Base-by-base conservation (phyloP, 2,113 vertebrate genomes). In the Neodontobutis hainanensis region DNA sequence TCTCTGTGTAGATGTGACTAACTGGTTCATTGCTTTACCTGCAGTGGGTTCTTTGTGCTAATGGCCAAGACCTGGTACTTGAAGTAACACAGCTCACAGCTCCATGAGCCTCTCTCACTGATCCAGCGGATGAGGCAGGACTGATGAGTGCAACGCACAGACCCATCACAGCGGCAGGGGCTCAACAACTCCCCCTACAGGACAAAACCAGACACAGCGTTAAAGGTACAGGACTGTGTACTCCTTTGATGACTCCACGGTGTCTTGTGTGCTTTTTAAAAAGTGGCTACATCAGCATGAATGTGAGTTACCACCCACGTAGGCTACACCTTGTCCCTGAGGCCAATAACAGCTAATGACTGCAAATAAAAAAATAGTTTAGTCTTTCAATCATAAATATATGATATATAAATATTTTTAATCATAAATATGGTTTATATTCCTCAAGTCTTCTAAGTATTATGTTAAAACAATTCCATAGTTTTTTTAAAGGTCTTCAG, bases 61-160 rank as follows among this genome's bases (percentile, higher is more conserved):
- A 95, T 94, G 16, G 94, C 93, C 85, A 94, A 81, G 65, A 95
- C 94, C 74, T 94, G 93, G 91, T 95, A 95, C 80, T 95, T 95
- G 89, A 94, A 95, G 84, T 93, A 93, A 84, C 94, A 95, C 35
- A 95, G 90, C 82, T 95, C 94, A 72, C 94, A 95, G 89, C 93
- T 95, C 94, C 94, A 95, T 57, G 94, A 95, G 48, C 95, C 94
- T 46, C 94, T 91, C 86, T 95, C 95, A 9, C 95, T 94, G 86
- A 95, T 95, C 95, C 95, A 95, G 72, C 94, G 93, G 76, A 95
- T 94, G 75, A 95, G 91, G 88, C 95, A 95, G 83, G 93, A 92
- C 82, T 95, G 94, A 89, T 95, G 95, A 6, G 93, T 94, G 57
- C 93, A 95, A 57, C 95, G 94, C 66, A 95, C 94, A 0, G 95